These are phyloP conservation scores for Apotomis betuletana DNA, from an alignment of 2,888 invertebrate species.

Conservation along the genomic window DNA sequence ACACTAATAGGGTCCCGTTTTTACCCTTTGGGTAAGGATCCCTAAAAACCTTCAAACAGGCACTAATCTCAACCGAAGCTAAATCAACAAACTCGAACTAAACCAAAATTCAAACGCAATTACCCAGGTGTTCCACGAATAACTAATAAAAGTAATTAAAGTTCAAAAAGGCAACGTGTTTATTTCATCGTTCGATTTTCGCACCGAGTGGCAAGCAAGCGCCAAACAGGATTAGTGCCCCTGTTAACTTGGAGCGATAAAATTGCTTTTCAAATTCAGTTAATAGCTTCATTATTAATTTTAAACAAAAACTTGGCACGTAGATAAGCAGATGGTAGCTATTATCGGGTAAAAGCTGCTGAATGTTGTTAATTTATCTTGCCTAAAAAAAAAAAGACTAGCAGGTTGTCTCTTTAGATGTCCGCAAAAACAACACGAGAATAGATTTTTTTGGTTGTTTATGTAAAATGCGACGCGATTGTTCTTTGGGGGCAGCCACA, in stretches of 20 bases:
- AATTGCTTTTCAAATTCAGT: slow-evolving; percentile 40
- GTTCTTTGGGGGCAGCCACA: too few relatives aligned
- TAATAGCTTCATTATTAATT: slow-evolving; percentile 34
- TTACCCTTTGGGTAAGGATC: too few relatives aligned
- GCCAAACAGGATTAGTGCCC: slow-evolving; percentile 37
- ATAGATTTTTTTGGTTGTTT: too few relatives aligned
- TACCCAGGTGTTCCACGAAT: slow-evolving; percentile 29
- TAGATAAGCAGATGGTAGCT: slow-evolving; percentile 16
- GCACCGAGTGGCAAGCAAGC: slow-evolving; percentile 16
- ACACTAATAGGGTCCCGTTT: too few relatives aligned
- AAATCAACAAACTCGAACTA: slow-evolving; percentile 8
- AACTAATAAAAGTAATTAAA: slow-evolving; percentile 34
- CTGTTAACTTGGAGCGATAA: slow-evolving; percentile 28
- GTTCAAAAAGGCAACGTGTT: slow-evolving; percentile 18
- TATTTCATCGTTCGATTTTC: slow-evolving; percentile 32
- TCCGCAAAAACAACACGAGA: too few relatives aligned
- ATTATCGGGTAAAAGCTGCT: slow-evolving; percentile 13
- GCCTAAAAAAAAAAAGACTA: too few relatives aligned
- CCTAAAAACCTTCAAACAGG: too few relatives aligned
- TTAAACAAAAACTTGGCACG: slow-evolving; percentile 25
- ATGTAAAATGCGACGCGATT: too few relatives aligned
- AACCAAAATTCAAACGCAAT: slow-evolving; percentile 19
- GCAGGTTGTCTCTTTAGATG: too few relatives aligned
- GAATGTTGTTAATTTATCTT: not conserved
- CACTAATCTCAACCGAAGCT: not conserved